These are phyloP conservation scores for Trichogramma pretiosum DNA, from an alignment of 1,140 invertebrate genomes.

Conservation along the genomic window DNA sequence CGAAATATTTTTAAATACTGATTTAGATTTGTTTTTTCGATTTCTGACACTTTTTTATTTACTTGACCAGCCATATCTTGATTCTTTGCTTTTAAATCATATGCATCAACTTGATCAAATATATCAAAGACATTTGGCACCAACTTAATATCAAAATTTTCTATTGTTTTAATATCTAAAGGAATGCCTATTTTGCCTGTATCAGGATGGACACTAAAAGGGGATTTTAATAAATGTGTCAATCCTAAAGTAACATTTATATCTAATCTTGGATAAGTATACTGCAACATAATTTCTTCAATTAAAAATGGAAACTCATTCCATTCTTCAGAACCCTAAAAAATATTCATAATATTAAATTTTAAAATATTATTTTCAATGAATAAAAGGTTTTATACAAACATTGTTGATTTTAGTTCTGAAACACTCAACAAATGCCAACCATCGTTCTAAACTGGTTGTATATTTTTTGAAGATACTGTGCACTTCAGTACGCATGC, in stretches of 20 bases:
- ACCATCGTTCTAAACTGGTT: conserved; percentile 50
- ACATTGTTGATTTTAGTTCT: conserved; percentile 32
- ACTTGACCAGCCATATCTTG: too few relatives aligned
- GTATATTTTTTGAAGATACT: conserved; percentile 20
- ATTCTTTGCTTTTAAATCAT: background rate
- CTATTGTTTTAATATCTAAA: conserved; percentile 66
- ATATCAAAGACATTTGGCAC: too few relatives aligned
- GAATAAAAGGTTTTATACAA: conserved; percentile 26
- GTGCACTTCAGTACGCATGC: conserved; percentile 41
- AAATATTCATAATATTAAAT: conserved; percentile 9
- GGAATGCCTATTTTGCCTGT: conserved; percentile 85
- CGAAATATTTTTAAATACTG: too few relatives aligned
- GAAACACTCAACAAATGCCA: conserved; percentile 46
- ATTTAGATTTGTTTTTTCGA: too few relatives aligned
- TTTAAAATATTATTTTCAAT: background rate
- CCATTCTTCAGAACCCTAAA: conserved; percentile 22
- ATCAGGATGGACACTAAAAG: conserved; percentile 96
- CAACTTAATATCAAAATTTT: conserved; percentile 58
- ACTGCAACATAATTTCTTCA: conserved; percentile 74
- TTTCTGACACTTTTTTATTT: too few relatives aligned
- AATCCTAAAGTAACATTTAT: conserved; percentile 89
- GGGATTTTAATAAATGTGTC: conserved; percentile 93
- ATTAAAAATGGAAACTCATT: conserved; percentile 45
- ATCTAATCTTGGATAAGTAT: conserved; percentile 86
- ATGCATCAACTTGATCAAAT: too few relatives aligned